Evolutionary conservation across 2,113 vertebrate genomes (phyloP).

Genomic region (Aspidoscelis tigris): DNA sequence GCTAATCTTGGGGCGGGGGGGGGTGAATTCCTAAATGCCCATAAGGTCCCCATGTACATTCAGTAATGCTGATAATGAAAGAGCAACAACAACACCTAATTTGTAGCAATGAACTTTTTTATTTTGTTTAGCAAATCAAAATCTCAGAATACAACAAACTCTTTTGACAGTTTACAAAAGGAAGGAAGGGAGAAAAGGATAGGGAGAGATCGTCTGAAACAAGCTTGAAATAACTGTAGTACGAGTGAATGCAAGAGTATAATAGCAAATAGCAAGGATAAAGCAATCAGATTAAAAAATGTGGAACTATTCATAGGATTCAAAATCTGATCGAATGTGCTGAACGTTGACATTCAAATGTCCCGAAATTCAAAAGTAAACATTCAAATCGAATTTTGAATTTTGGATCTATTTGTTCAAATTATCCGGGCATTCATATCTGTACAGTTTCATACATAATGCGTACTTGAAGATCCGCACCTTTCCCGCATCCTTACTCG

Average conservation of each 20-base stretch:
- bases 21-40: conserved; percentile 26
- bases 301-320: neutral
- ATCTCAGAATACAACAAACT: neutral
- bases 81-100: neutral
- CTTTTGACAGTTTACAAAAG: neutral
- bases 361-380: no score
- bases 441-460: no score
- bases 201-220: neutral
- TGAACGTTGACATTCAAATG: no score
- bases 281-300: neutral
- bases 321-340: no score
- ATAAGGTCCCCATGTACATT: conserved; percentile 23
- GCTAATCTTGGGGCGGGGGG: conserved; percentile 41
- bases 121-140: neutral
- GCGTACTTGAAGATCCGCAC: no score
- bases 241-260: neutral
- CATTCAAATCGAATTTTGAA: no score
- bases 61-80: conserved; percentile 45
- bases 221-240: neutral
- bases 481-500: no score
- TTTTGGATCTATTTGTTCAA: no score
- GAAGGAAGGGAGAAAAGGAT: no score
- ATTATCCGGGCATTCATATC: no score
- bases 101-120: neutral
- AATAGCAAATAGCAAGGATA: neutral